Evolutionary conservation across 2,797 vertebrate genomes (phyloP).

Genomic region (Alfaro cultratus): DNA sequence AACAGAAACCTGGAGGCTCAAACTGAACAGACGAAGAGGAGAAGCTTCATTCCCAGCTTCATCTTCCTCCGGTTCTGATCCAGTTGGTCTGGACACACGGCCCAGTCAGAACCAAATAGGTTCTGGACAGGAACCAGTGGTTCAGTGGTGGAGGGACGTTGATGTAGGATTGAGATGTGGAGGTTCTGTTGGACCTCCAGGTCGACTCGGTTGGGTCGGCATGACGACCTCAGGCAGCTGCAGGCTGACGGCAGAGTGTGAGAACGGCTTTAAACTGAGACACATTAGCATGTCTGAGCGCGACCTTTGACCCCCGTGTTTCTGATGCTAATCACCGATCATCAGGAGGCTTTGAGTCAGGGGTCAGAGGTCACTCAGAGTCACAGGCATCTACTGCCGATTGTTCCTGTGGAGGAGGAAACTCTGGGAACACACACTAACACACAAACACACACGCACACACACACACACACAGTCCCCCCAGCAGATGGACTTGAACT

Average conservation of each 20-base stretch:
- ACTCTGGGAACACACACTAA: slow-evolving; percentile 28
- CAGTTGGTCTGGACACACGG: not conserved
- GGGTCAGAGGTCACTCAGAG: slow-evolving; percentile 49
- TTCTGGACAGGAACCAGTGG: too few species aligned
- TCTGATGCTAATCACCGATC: slow-evolving; percentile 54
- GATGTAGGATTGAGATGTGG: not conserved
- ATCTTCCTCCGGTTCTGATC: not conserved
- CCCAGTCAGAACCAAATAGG: too few species aligned
- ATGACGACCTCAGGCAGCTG: slow-evolving; percentile 17
- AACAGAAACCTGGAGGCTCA: not conserved
- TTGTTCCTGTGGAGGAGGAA: slow-evolving; percentile 23
- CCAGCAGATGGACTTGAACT: not conserved
- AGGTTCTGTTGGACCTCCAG: not conserved
- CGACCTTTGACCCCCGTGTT: slow-evolving; percentile 50
- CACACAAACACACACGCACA: too few species aligned
- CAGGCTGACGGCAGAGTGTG: slow-evolving; percentile 6
- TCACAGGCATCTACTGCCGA: slow-evolving; percentile 27
- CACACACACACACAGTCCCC: not conserved
- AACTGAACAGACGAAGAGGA: too few species aligned
- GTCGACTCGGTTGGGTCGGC: not conserved
- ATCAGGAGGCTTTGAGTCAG: slow-evolving; percentile 49
- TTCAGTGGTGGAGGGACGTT: not conserved
- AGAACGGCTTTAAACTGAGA: slow-evolving; percentile 8
- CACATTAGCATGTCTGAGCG: slow-evolving; percentile 46
- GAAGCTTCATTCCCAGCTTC: too few species aligned